These are phyloP conservation scores for Mastacembelus armatus DNA, from an alignment of 2,797 vertebrate species.

Conservation along the genomic window DNA sequence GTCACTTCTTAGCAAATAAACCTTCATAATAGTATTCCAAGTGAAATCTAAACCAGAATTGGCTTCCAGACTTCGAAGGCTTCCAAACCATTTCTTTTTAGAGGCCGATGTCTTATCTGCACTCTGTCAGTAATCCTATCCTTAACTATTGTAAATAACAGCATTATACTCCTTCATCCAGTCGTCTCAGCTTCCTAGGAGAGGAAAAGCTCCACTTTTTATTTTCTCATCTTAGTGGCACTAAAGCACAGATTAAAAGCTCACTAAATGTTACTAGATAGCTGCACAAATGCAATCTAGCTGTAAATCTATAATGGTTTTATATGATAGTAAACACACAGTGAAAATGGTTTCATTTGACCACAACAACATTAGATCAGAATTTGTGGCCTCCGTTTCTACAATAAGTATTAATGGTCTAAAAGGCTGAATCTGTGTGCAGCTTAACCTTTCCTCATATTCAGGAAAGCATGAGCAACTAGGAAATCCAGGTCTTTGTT, in stretches of 20 bases:
- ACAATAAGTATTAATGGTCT: not conserved
- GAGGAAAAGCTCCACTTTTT: too few species aligned
- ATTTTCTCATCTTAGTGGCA: not conserved
- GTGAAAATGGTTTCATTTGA: not conserved
- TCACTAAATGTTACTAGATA: too few species aligned
- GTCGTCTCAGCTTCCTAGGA: too few species aligned
- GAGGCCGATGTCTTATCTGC: too few species aligned
- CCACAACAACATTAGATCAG: not conserved
- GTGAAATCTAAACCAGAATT: too few species aligned
- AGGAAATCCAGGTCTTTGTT: not conserved
- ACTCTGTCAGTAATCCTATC: too few species aligned
- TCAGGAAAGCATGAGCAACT: slow-evolving; percentile 23
- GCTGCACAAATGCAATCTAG: too few species aligned
- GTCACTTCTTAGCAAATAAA: not conserved
- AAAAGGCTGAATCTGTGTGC: not conserved
- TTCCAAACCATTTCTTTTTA: too few species aligned
- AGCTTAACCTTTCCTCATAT: slow-evolving; percentile 8
- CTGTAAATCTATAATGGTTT: too few species aligned
- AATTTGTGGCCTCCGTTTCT: not conserved
- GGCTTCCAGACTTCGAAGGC: too few species aligned
- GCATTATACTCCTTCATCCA: too few species aligned
- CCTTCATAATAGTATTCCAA: not conserved
- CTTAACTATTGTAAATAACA: too few species aligned
- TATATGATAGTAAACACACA: not conserved
- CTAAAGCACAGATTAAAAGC: not conserved